Evolutionary conservation across 1,140 invertebrate genomes (phyloP).

Genomic region (Dufourea novaeangliae): DNA sequence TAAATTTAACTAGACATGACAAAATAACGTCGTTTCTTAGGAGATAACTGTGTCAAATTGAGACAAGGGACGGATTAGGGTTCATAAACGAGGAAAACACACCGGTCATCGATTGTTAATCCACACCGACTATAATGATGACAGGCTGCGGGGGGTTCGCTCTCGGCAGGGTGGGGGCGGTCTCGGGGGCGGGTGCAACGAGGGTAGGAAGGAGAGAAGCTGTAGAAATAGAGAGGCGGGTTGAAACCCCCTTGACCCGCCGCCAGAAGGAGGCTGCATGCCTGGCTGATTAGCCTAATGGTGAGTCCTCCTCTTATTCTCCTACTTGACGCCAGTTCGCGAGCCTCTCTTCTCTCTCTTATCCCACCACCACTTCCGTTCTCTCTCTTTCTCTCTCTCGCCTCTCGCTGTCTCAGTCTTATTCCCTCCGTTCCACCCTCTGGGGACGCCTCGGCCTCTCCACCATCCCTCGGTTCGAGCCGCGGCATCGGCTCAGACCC

Average conservation of each 20-base stretch:
- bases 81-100: background rate
- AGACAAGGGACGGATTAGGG: background rate
- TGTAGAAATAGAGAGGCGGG: conserved; percentile 67
- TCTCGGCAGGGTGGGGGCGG: conserved; percentile 6
- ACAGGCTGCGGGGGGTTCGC: conserved; percentile 33
- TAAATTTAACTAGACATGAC: too few relatives aligned
- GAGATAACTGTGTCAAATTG: too few relatives aligned
- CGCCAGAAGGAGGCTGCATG: conserved; percentile 71
- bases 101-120: conserved; percentile 34
- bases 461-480: conserved; percentile 56
- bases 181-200: conserved; percentile 27
- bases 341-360: conserved; percentile 49
- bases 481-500: conserved; percentile 58
- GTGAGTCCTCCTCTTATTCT: conserved; percentile 76
- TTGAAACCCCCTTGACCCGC: conserved; percentile 75
- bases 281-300: conserved; percentile 80
- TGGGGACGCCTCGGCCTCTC: conserved; percentile 45
- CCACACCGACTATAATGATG: conserved; percentile 21
- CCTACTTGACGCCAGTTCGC: conserved; percentile 76
- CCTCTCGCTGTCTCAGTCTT: background rate
- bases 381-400: conserved; percentile 19
- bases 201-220: conserved; percentile 53
- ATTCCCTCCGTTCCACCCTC: conserved; percentile 32
- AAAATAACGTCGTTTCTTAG: too few relatives aligned
- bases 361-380: conserved; percentile 23